Evolutionary conservation across 2,113 vertebrate genomes (phyloP), one percentile per base, ranked within the genome.

Genomic region (Trematomus loennbergii): DNA sequence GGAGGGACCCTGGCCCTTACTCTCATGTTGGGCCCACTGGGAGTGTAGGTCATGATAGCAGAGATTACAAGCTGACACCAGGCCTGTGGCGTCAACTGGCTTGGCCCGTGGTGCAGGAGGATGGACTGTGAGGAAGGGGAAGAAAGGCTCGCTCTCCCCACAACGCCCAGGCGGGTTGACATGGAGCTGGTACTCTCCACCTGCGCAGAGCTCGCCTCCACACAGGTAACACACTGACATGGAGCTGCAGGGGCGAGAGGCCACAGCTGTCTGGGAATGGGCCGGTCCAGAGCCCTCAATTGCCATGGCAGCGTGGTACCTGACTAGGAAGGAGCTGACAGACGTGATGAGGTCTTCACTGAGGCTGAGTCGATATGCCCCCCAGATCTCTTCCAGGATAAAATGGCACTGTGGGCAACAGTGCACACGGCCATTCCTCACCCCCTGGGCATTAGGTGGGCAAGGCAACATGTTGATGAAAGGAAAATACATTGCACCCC

Each of bases 371-470:
- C 95, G 91, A 88, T 98, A 99, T 2, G 97, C 95, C 20, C 94
- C 92, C 98, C 98, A 99, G 73, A 99, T 92, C 43, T 99, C 97
- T 89, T 98, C 97, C 83, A 99, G 88, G 69, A 99, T 96, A 3
- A 94, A 91, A 58, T 96, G 95, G 80, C 98, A 99, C 74, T 95
- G 94, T n/a, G 92, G 84, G 83, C 98, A 99, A 92, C 97, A 98
- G 75, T 88, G 96, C 9, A 97, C 96, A 65, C 96, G 94, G 15
- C 96, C 96, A 20, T 96, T 95, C 88, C 93, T 96, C 59, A 95
- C 91, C 20, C 89, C 95, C 73, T 92, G 95, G 82, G 97, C 96
- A 0, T 95, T 91, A 13, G 97, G 97, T 0, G 98, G 98, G 88
- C 98, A 97, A 0, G 97, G 98, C 84, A 99, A 92, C 57, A 96